A percentile compares a stretch with the other conserved stretches of the same genome.
phyloP scores from a whole-genome alignment of 2,113 vertebrate species.

The Pelodiscus sinensis region DNA sequence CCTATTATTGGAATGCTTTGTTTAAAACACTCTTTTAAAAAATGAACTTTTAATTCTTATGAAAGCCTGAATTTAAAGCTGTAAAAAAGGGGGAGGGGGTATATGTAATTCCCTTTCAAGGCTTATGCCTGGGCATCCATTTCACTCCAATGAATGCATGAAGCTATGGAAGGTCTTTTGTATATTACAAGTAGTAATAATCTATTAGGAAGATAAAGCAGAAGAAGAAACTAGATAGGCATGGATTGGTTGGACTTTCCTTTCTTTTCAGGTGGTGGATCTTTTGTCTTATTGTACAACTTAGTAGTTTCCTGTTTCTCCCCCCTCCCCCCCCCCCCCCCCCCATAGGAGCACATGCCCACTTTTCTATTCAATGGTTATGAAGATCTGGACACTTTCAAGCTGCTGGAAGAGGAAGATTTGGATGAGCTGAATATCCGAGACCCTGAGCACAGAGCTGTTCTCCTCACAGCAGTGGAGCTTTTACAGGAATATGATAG shows the following conservation, averaged over 20 bases:
- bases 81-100: background rate
- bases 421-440: slow-evolving; percentile 96
- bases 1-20: background rate
- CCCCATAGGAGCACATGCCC: slow-evolving; percentile 95
- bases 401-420: slow-evolving; percentile 96
- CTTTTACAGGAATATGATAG: slow-evolving; percentile 97
- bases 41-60: background rate
- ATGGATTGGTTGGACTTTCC: background rate
- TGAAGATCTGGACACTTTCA: slow-evolving; percentile 98
- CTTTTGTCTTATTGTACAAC: background rate
- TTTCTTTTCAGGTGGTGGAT: background rate
- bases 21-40: background rate
- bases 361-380: slow-evolving; percentile 98
- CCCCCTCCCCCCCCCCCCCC: background rate
- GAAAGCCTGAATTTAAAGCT: background rate
- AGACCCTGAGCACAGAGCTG: slow-evolving; percentile 94
- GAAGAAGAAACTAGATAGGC: background rate
- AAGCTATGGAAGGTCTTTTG: background rate
- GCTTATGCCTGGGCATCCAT: background rate
- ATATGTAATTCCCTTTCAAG: background rate
- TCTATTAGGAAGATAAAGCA: background rate
- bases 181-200: background rate
- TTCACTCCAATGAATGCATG: background rate
- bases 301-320: background rate
- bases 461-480: slow-evolving; percentile 95